Percentiles rank a stretch among this genome's conserved stretches.
phyloP scores from a whole-genome alignment of 2,888 invertebrate species.

The Acanthosepion esculentum region DNA sequence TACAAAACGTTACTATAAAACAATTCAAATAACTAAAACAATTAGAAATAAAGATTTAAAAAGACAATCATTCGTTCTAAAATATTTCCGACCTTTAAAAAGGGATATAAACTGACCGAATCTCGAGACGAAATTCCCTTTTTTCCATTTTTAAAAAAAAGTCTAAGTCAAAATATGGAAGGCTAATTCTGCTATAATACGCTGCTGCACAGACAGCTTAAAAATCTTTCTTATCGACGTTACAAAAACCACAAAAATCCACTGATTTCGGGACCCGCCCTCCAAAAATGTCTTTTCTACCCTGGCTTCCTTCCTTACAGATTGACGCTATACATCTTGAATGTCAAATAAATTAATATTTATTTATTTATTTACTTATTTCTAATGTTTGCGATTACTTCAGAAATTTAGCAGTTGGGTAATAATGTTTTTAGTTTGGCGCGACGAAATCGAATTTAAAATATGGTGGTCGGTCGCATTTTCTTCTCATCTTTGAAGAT shows the following conservation, averaged over 20 bases:
- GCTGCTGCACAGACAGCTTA: neutral
- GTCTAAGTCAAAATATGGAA: neutral
- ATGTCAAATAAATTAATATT: neutral
- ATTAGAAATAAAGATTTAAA: no score
- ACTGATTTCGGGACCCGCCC: neutral
- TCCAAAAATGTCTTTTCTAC: neutral
- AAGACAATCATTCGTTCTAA: no score
- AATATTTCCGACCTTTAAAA: no score
- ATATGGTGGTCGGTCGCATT: neutral
- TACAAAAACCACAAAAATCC: neutral
- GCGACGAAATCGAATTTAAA: neutral
- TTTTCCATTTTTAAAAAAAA: neutral
- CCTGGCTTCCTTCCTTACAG: neutral
- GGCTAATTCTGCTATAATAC: neutral
- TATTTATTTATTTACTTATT: conserved; percentile 19
- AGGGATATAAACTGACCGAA: neutral
- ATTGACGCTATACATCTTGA: neutral
- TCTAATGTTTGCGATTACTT: neutral
- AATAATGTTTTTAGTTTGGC: neutral
- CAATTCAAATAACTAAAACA: no score
- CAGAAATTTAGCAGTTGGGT: neutral
- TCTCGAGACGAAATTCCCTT: neutral
- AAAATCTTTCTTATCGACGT: neutral
- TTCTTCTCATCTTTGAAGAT: neutral
- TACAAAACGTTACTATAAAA: no score